These are phyloP conservation scores for Meteorus cinctellus DNA, from an alignment of 2,888 invertebrate species.

Conservation along the genomic window DNA sequence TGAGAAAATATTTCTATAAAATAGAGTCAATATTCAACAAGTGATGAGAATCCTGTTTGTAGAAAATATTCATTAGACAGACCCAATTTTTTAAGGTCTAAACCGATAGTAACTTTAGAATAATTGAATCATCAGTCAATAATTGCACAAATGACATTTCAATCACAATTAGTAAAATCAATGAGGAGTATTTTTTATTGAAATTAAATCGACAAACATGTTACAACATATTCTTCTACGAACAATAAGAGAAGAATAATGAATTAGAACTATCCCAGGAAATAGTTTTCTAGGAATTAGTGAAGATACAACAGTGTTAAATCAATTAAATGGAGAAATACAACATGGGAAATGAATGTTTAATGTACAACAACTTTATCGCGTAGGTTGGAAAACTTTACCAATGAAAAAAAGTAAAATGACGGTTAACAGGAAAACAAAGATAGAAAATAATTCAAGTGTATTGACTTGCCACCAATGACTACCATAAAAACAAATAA, in stretches of 20 bases:
- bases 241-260: not conserved
- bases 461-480: slow-evolving; percentile 6
- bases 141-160: not conserved
- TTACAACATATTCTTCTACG: not conserved
- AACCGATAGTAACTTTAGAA: no score
- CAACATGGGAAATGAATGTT: not conserved
- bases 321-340: not conserved
- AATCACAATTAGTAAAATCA: slow-evolving; percentile 14
- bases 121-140: not conserved
- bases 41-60: no score
- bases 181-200: not conserved
- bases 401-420: not conserved
- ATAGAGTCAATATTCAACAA: no score
- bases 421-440: slow-evolving; percentile 14
- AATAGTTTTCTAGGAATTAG: not conserved
- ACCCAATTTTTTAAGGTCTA: no score
- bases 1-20: no score
- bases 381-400: not conserved
- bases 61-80: no score
- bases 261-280: not conserved
- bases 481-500: slow-evolving; percentile 4
- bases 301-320: not conserved
- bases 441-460: slow-evolving; percentile 6
- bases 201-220: not conserved
- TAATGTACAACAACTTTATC: not conserved